Evolutionary conservation across 2,113 vertebrate species (phyloP).

Genomic region (Syngnathus typhle): DNA sequence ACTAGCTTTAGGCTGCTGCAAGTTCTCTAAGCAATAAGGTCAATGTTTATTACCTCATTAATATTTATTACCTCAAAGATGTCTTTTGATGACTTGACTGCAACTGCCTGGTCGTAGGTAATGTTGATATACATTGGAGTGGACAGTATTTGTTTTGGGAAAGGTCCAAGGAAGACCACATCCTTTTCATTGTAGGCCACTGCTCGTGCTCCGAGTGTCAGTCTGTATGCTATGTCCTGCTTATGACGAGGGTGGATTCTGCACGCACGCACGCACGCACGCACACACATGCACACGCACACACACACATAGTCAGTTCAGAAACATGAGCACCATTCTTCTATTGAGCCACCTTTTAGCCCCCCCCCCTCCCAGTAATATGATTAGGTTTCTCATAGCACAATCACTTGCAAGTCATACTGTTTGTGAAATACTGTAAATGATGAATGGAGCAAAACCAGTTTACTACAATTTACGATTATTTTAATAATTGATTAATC

Average conservation of each 20-base stretch:
- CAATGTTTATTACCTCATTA: not conserved
- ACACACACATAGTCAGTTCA: too few relatives aligned
- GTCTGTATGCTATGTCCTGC: conserved; percentile 75
- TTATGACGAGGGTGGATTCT: conserved; percentile 88
- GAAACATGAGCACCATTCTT: too few relatives aligned
- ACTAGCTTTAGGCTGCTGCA: not conserved
- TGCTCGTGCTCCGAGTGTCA: conserved; percentile 80
- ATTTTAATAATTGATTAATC: too few relatives aligned
- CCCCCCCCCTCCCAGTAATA: too few relatives aligned
- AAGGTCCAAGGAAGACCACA: conserved; percentile 78
- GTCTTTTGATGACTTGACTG: conserved; percentile 29
- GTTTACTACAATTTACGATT: too few relatives aligned
- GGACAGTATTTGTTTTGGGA: conserved; percentile 54
- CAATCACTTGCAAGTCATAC: too few relatives aligned
- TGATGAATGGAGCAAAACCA: too few relatives aligned
- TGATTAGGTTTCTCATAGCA: too few relatives aligned
- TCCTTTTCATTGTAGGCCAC: conserved; percentile 76
- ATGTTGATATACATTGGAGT: conserved; percentile 57
- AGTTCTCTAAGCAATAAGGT: not conserved
- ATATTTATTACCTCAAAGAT: conserved; percentile 75
- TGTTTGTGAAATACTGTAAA: too few relatives aligned
- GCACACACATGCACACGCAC: too few relatives aligned
- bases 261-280: not conserved
- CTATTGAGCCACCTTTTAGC: too few relatives aligned
- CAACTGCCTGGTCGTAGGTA: conserved; percentile 71